Evolutionary conservation across 2,113 vertebrate genomes (phyloP).

Genomic region (Dermatemys mawii): DNA sequence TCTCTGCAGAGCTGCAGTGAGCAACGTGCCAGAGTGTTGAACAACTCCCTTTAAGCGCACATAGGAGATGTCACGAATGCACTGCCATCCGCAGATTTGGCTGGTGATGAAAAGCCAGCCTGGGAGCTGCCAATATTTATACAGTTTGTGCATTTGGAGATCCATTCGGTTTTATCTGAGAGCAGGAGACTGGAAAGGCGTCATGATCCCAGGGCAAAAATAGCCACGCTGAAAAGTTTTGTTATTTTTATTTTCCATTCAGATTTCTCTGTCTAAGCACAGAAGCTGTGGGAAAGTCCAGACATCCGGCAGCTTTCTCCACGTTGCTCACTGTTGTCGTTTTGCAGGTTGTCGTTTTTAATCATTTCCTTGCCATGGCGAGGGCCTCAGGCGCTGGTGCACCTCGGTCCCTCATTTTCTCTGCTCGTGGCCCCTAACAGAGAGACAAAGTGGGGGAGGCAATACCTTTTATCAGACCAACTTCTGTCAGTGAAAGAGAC

Average conservation of each 20-base stretch:
- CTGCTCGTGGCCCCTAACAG: neutral
- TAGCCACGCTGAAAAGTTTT: neutral
- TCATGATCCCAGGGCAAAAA: neutral
- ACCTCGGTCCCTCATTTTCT: neutral
- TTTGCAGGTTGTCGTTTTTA: neutral
- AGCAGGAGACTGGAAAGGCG: neutral
- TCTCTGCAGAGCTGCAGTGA: neutral
- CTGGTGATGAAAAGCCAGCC: neutral
- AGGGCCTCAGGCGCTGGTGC: neutral
- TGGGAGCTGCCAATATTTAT: neutral
- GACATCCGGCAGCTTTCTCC: neutral
- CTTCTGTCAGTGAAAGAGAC: neutral
- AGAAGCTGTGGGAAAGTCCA: rapidly evolving
- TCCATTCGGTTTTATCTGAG: neutral
- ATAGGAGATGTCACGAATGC: neutral
- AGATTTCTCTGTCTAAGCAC: neutral
- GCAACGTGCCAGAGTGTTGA: neutral
- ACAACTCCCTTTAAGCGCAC: neutral
- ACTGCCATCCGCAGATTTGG: neutral
- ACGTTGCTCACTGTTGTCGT: neutral
- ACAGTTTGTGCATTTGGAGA: neutral
- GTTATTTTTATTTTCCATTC: neutral
- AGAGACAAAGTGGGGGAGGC: neutral
- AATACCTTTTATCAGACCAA: neutral
- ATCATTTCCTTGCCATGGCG: neutral